These are phyloP conservation scores for Petrolisthes manimaculis DNA, from an alignment of 2,888 invertebrate genomes.

Conservation along the genomic window DNA sequence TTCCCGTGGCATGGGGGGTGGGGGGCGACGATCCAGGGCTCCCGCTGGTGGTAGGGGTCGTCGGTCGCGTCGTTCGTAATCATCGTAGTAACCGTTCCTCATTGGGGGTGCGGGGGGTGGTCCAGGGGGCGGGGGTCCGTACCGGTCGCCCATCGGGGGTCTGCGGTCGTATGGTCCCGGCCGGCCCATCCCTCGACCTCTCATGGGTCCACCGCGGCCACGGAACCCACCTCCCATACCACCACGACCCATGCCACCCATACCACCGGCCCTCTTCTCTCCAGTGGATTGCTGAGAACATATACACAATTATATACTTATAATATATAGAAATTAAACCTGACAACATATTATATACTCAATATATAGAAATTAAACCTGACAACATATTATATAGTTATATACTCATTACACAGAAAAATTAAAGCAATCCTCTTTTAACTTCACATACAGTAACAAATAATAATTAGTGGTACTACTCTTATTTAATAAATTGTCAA, in stretches of 20 bases:
- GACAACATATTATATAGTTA: too few relatives aligned
- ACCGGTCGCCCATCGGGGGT: constrained; percentile 68
- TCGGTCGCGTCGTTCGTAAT: constrained; percentile 65
- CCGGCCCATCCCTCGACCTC: constrained; percentile 71
- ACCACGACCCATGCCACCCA: constrained; percentile 64
- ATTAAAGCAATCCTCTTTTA: too few relatives aligned
- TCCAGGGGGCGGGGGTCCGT: constrained; percentile 67
- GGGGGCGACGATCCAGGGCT: constrained; percentile 62
- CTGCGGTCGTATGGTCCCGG: constrained; percentile 68
- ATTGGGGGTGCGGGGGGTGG: constrained; percentile 63
- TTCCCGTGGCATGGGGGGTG: constrained; percentile 62
- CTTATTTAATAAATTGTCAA: too few relatives aligned
- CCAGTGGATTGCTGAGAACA: constrained; percentile 68
- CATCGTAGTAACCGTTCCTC: constrained; percentile 65
- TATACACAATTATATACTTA: not conserved
- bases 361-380: too few relatives aligned
- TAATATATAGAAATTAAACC: not conserved
- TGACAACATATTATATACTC: not conserved
- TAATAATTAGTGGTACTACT: too few relatives aligned
- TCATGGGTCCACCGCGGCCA: constrained; percentile 65
- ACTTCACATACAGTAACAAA: too few relatives aligned
- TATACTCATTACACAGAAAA: too few relatives aligned
- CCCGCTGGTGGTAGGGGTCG: constrained; percentile 59
- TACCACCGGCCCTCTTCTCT: constrained; percentile 67
- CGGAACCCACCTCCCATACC: constrained; percentile 62